Base-by-base conservation (phyloP, 2,888 invertebrate species). In the Pterobdella sp. region DNA sequence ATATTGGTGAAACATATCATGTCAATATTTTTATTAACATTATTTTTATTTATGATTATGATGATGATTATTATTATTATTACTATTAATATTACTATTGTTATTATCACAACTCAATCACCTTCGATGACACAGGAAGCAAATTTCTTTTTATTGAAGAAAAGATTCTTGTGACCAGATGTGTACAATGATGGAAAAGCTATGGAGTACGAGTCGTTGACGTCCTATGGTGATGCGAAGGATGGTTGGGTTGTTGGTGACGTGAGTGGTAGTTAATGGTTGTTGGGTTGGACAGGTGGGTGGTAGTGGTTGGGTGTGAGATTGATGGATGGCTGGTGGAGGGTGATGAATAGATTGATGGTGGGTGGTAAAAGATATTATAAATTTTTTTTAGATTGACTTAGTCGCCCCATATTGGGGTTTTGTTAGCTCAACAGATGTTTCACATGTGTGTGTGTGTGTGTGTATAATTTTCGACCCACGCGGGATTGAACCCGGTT, bases 161-260 rank as follows among this genome's bases (percentile, higher is more conserved):
- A 89, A 80, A 93, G 88, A 85, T 94, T 93, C 80, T 88, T 89
- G 82, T 95, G 90, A 1, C 98, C 98, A 1, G 97, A 97, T 78
- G 90, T 90, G 86, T 98, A 98, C 72, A 98, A 88, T 84, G 93
- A 92, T 37, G 97, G 96, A 87, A 91, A 97, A 82, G 91, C 87
- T 77, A 94, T 85, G 81, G 93, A 93, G 81, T 81, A 81, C 80
- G 89, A 89, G 84, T 95, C 96, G 80, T 91, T 92, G 63, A 87
- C 87, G 80, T 88, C 97, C 87, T 95, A 79, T 42, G 2, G n/a
- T 56, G 42, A 70, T 52, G 22, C 49, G 49, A 26, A 56, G 26
- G 1, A 70, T 70, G 26, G 14, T 37, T 3, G 14, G 35, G 1
- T 18, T 68, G 26, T 18, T 68, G 26, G n/a, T 68, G 26, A 18